Evolutionary conservation across 2,797 vertebrate genomes (phyloP).

Genomic region (Fistularia tabacaria): DNA sequence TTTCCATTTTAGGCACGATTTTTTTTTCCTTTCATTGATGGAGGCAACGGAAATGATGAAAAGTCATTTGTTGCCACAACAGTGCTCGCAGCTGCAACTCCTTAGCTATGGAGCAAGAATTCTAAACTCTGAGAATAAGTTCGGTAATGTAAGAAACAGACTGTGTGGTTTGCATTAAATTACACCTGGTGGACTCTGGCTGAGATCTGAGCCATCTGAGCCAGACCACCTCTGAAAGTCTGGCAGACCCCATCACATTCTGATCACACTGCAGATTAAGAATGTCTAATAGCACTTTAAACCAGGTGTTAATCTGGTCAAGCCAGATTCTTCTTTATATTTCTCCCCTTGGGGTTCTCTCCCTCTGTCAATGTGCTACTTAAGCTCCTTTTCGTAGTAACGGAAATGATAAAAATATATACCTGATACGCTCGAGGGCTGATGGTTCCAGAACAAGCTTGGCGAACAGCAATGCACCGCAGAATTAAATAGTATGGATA

Average conservation of each 20-base stretch:
- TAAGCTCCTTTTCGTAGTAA: neutral
- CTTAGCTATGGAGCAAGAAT: conserved; percentile 2
- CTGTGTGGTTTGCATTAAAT: conserved; percentile 20
- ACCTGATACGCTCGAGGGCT: neutral
- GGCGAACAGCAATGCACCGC: neutral
- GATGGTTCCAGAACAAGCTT: neutral
- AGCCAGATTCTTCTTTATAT: conserved; percentile 19
- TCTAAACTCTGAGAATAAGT: conserved; percentile 12
- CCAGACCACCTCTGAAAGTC: conserved; percentile 39
- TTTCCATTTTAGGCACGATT: conserved; percentile 14
- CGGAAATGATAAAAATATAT: conserved; percentile 1
- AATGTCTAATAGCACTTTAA: conserved; percentile 18
- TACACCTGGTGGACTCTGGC: conserved; percentile 26
- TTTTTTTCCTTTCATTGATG: neutral
- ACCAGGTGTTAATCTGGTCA: conserved; percentile 26
- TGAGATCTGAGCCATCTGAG: conserved; percentile 22
- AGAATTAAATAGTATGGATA: neutral
- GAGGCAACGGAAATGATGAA: conserved; percentile 21
- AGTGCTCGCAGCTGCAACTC: conserved; percentile 13
- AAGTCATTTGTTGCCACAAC: conserved; percentile 17
- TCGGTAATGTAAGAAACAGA: conserved; percentile 36
- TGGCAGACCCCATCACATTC: conserved; percentile 25
- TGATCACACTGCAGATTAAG: conserved; percentile 13
- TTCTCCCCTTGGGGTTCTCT: conserved; percentile 7
- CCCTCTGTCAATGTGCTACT: neutral